These are phyloP conservation scores for Laupala kohalensis DNA, from an alignment of 1,140 invertebrate genomes.

Conservation along the genomic window DNA sequence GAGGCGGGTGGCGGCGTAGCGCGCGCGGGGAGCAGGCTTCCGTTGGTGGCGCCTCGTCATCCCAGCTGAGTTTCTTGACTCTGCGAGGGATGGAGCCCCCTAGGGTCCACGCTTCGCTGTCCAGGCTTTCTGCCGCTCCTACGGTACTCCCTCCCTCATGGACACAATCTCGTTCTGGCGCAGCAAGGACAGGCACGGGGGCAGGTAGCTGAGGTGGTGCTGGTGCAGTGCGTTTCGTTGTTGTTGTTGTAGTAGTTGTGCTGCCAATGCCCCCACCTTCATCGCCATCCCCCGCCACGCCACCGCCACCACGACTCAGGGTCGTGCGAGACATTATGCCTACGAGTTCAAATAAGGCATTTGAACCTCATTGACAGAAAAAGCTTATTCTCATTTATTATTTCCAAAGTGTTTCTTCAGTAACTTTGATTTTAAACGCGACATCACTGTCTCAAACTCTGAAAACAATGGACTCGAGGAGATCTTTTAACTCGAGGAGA, in stretches of 20 bases:
- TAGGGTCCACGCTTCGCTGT: neutral
- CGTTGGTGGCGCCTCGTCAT: constrained; percentile 36
- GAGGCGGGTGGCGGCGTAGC: neutral
- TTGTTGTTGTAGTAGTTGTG: constrained; percentile 13
- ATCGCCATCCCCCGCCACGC: neutral
- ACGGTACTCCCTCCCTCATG: too few relatives aligned
- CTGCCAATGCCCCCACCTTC: neutral
- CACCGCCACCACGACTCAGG: neutral
- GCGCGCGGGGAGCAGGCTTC: neutral
- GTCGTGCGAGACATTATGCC: constrained; percentile 21
- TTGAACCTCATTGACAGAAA: too few relatives aligned
- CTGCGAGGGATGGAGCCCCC: constrained; percentile 39
- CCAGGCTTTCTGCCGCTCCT: too few relatives aligned
- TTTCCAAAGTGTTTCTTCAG: too few relatives aligned
- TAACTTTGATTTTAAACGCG: too few relatives aligned
- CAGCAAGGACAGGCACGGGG: too few relatives aligned
- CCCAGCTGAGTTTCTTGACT: constrained; percentile 61
- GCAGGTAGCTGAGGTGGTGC: constrained; percentile 26
- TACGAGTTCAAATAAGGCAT: constrained; percentile 10
- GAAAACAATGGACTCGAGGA: too few relatives aligned
- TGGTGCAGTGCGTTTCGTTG: constrained; percentile 32
- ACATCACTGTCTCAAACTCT: too few relatives aligned
- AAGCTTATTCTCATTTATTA: too few relatives aligned
- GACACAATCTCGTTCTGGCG: too few relatives aligned
- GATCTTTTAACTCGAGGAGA: too few relatives aligned